Evolutionary conservation across 2,888 invertebrate species (phyloP), one percentile per base, ranked within the genome.

Genomic region (Nysson spinosus): DNA sequence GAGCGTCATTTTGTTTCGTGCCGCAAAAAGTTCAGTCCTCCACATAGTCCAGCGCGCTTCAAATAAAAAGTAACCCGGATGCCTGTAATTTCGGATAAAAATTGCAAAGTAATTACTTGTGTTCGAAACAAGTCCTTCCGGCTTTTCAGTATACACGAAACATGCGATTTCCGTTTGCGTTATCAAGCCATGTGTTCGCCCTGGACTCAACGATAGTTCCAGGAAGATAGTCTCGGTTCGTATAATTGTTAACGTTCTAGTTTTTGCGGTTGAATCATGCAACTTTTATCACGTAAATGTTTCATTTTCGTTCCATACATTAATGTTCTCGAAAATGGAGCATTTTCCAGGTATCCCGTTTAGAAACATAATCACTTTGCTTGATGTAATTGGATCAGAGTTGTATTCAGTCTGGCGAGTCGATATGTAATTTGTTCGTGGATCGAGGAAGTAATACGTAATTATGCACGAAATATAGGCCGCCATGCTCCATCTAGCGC

Each of bases 131-230:
- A 14, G 4, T 9, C 14, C 43, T 51, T 39, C 65, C 56, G 46
- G 51, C 51, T 56, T 39, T 51, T 30, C 58, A 22, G 17, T 3
- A 12, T 17, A 30, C 17, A 39, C 28, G 46, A 43, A 46, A 44
- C 49, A 19, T 30, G 40, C 50, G 42, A 46, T 56, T 56, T 66
- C 56, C 65, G 64, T 32, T 14, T 24, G 5, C 35, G 43, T 50
- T 64, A 57, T 66, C 63, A 22, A 9, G 26, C 35, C 19, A 43
- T 28, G 30, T 28, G 43, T 26, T 52, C 35, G 47, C 47, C 64
- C 40, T 30, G 43, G 24, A n/a, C n/a, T n/a, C n/a, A n/a, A n/a
- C n/a, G n/a, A n/a, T n/a, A n/a, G n/a, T n/a, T n/a, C n/a, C n/a
- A n/a, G n/a, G n/a, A n/a, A n/a, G n/a, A n/a, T n/a, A n/a, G n/a